Conservation (phyloP, 1,140 invertebrate species). For the Drosophila busckii region DNA sequence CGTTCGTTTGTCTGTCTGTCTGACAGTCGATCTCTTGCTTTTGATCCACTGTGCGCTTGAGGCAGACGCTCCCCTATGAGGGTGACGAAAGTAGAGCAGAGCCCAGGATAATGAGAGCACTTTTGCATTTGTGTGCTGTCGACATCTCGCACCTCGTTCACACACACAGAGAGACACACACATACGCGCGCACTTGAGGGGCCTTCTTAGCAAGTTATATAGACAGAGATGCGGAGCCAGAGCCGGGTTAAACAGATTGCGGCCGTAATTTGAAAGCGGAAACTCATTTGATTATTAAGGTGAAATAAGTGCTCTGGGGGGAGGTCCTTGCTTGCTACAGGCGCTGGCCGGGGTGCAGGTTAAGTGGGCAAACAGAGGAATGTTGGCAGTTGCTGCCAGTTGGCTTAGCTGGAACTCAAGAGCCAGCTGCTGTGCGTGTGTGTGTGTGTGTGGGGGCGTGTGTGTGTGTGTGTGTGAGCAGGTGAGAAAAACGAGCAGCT, state of each 20-base stretch:
- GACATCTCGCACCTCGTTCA: slow-evolving; percentile 17
- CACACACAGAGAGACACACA: slow-evolving; percentile 15
- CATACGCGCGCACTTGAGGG: slow-evolving; percentile 25
- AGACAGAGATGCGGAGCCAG: slow-evolving; percentile 37
- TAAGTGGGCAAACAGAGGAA: background rate
- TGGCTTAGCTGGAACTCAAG: slow-evolving; percentile 2
- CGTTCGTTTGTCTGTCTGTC: slow-evolving; percentile 11
- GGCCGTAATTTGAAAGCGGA: slow-evolving; percentile 73
- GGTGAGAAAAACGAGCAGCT: slow-evolving; percentile 67
- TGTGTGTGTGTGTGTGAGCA: slow-evolving; percentile 8
- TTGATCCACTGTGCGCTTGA: slow-evolving; percentile 6
- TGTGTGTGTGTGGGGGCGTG: slow-evolving; percentile 8
- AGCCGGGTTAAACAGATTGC: slow-evolving; percentile 68
- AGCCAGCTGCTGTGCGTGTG: too few species aligned
- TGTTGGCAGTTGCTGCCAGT: background rate
- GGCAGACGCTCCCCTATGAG: slow-evolving; percentile 15
- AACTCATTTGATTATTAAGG: slow-evolving; percentile 77
- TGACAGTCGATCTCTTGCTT: slow-evolving; percentile 14
- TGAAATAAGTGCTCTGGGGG: slow-evolving; percentile 60
- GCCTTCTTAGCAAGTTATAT: slow-evolving; percentile 39
- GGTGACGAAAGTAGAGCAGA: slow-evolving; percentile 71
- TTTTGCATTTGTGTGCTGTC: slow-evolving; percentile 43
- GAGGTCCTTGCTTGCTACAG: too few species aligned
- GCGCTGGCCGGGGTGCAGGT: background rate
- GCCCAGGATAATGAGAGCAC: slow-evolving; percentile 70